These are phyloP conservation scores for Argopecten irradians DNA, from an alignment of 1,140 invertebrate species.

Conservation along the genomic window DNA sequence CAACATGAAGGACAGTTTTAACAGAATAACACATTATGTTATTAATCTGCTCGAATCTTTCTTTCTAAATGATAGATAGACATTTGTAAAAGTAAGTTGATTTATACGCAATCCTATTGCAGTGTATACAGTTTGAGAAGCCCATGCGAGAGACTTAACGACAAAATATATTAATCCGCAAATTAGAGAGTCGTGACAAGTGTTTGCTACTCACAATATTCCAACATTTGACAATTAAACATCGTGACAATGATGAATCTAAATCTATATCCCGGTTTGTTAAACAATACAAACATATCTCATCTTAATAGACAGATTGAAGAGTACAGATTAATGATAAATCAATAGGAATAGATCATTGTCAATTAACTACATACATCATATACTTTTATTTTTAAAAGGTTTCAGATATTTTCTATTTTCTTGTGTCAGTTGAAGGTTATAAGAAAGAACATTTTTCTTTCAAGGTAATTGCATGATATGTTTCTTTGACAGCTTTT, in stretches of 20 bases:
- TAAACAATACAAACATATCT: neutral
- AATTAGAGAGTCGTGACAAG: neutral
- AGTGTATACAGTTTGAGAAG: neutral
- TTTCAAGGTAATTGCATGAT: neutral
- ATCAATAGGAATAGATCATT: neutral
- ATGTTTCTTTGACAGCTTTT: too few species aligned
- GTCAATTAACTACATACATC: neutral
- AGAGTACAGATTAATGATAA: neutral
- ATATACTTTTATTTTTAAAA: slow-evolving; percentile 5
- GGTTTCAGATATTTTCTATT: too few species aligned
- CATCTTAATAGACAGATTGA: neutral
- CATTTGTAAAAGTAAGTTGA: slow-evolving; percentile 3
- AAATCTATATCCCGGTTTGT: neutral
- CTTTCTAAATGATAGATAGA: neutral
- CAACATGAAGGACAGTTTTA: neutral
- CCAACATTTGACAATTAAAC: neutral
- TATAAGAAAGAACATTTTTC: neutral
- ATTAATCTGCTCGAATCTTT: neutral
- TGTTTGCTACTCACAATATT: neutral
- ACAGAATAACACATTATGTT: neutral
- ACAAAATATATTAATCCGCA: neutral
- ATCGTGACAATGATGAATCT: neutral
- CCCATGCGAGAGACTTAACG: neutral
- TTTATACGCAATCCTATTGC: neutral
- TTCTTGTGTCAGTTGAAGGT: neutral